Conservation (phyloP, 2,797 vertebrate species). For the Paramormyrops hopkinsi region DNA sequence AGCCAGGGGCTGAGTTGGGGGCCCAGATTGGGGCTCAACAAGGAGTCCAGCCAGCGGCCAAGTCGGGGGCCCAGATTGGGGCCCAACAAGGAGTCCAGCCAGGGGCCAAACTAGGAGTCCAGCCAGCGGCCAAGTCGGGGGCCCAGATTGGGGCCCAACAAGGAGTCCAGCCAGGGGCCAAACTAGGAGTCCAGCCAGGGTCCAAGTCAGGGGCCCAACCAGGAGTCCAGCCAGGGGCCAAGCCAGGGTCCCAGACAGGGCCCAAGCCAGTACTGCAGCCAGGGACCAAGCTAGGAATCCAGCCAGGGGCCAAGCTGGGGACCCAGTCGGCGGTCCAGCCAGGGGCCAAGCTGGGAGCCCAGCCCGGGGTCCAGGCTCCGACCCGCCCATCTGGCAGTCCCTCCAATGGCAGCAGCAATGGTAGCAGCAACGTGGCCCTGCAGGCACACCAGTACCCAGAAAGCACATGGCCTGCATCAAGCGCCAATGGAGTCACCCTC, state of each 20-base stretch:
- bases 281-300: slow-evolving; percentile 56
- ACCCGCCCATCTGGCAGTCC: slow-evolving; percentile 69
- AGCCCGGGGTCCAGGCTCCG: slow-evolving; percentile 44
- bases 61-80: slow-evolving; percentile 65
- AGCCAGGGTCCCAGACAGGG: slow-evolving; percentile 52
- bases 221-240: slow-evolving; percentile 52
- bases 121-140: background rate
- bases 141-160: background rate
- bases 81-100: slow-evolving; percentile 63
- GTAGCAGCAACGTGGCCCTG: slow-evolving; percentile 67
- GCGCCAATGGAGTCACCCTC: slow-evolving; percentile 70
- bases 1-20: slow-evolving; percentile 34
- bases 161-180: slow-evolving; percentile 55
- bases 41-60: slow-evolving; percentile 30
- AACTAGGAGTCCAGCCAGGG: slow-evolving; percentile 56
- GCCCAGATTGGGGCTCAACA: slow-evolving; percentile 55
- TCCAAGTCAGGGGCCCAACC: slow-evolving; percentile 34
- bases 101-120: slow-evolving; percentile 56
- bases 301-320: background rate
- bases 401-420: slow-evolving; percentile 48
- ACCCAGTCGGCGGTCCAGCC: slow-evolving; percentile 32
- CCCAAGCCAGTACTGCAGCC: slow-evolving; percentile 45
- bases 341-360: slow-evolving; percentile 52
- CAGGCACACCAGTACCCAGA: slow-evolving; percentile 81
- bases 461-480: slow-evolving; percentile 64